These are phyloP conservation scores for Cyanoliseus patagonus DNA, from an alignment of 2,113 vertebrate genomes.

Conservation along the genomic window DNA sequence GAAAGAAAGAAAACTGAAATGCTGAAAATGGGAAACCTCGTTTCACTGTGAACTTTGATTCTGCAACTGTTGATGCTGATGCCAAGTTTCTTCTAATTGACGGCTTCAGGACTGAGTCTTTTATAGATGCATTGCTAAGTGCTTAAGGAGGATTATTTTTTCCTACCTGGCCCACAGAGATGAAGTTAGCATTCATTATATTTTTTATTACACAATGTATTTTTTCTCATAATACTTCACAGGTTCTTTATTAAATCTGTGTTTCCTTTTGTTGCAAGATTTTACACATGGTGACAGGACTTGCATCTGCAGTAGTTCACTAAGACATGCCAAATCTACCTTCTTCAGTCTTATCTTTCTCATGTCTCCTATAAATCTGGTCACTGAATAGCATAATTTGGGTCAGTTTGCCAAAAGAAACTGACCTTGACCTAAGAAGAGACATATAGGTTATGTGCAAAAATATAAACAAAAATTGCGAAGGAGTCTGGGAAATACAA, in stretches of 20 bases:
- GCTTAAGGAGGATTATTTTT: neutral
- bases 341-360: neutral
- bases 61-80: neutral
- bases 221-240: neutral
- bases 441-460: neutral
- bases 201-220: neutral
- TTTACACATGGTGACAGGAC: neutral
- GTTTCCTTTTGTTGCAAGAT: neutral
- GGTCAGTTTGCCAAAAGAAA: neutral
- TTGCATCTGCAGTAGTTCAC: neutral
- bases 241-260: neutral
- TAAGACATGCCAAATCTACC: neutral
- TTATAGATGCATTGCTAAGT: neutral
- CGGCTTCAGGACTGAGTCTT: neutral
- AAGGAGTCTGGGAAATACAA: neutral
- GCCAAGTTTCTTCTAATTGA: neutral
- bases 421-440: neutral
- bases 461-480: neutral
- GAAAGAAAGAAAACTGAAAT: neutral
- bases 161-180: neutral
- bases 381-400: neutral
- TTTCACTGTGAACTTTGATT: conserved; percentile 9
- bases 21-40: neutral
- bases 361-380: neutral
- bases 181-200: neutral